A percentile compares a stretch with the other conserved stretches of the same genome.
Conservation (phyloP, 1,140 invertebrate species). For the Drosophila serrata region DNA sequence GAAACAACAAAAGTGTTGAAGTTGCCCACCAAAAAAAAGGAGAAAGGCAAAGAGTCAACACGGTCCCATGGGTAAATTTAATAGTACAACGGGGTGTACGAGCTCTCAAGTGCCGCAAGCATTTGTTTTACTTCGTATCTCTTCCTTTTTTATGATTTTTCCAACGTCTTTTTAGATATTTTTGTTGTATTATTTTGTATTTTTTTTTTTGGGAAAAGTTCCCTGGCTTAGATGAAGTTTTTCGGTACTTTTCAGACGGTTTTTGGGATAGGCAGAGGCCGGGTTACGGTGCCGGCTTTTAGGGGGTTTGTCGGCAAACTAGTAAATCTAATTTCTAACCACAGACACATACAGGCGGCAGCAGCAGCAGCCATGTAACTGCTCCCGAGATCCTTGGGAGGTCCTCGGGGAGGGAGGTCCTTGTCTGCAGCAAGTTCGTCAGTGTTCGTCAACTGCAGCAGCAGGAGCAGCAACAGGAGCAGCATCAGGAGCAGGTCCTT, state of each 20-base stretch:
- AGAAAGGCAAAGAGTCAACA: conserved; percentile 73
- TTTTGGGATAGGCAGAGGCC: background rate
- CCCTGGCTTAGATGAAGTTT: conserved; percentile 62
- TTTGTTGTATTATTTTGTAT: conserved; percentile 7
- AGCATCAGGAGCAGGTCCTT: conserved; percentile 10
- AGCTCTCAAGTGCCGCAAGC: conserved; percentile 55
- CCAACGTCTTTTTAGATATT: background rate
- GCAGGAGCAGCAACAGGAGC: background rate
- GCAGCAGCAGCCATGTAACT: conserved; percentile 63
- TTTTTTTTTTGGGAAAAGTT: conserved; percentile 44
- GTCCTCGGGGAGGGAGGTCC: background rate
- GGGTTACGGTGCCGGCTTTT: conserved; percentile 52
- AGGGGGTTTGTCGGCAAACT: conserved; percentile 59
- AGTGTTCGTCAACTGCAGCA: conserved; percentile 67
- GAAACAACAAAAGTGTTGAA: conserved; percentile 60
- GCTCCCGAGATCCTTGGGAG: conserved; percentile 38
- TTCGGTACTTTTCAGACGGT: conserved; percentile 57
- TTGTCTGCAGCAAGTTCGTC: conserved; percentile 65
- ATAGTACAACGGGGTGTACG: conserved; percentile 66
- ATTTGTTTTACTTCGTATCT: conserved; percentile 70
- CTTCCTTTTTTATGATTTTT: conserved; percentile 46
- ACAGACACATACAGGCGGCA: conserved; percentile 34
- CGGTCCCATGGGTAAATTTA: conserved; percentile 69
- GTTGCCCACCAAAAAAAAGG: conserved; percentile 33
- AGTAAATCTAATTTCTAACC: conserved; percentile 81